Conservation (phyloP, 2,113 vertebrate species). For the Orthonyx spaldingii region DNA sequence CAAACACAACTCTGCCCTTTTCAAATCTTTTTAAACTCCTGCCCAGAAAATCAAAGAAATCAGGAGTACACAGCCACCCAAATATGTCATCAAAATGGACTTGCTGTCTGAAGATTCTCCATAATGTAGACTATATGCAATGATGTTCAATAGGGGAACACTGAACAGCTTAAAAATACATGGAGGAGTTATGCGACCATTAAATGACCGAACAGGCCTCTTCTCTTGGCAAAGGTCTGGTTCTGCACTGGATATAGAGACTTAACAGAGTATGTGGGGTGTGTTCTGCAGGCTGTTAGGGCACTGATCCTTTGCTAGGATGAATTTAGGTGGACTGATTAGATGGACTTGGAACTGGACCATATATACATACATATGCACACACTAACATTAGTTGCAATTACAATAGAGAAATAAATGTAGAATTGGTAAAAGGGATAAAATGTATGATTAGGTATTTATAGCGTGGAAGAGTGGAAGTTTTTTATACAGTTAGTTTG, state of each 20-base stretch:
- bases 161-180: neutral
- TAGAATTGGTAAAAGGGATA: neutral
- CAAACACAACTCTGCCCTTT: neutral
- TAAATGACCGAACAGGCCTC: neutral
- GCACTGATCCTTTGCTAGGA: neutral
- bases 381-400: neutral
- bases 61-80: neutral
- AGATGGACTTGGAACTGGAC: neutral
- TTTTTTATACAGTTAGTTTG: neutral
- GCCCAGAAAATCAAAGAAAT: neutral
- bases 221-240: neutral
- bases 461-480: neutral
- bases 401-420: neutral
- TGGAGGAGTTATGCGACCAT: neutral
- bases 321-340: neutral
- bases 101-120: neutral
- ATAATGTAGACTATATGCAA: neutral
- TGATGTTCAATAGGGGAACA: neutral
- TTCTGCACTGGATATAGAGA: neutral
- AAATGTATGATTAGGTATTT: neutral
- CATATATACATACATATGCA: fast-evolving
- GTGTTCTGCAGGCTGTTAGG: neutral
- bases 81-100: neutral
- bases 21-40: neutral
- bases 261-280: neutral